These are phyloP conservation scores for Pyrocephalus nanus DNA, from an alignment of 2,797 vertebrate species.

Conservation along the genomic window DNA sequence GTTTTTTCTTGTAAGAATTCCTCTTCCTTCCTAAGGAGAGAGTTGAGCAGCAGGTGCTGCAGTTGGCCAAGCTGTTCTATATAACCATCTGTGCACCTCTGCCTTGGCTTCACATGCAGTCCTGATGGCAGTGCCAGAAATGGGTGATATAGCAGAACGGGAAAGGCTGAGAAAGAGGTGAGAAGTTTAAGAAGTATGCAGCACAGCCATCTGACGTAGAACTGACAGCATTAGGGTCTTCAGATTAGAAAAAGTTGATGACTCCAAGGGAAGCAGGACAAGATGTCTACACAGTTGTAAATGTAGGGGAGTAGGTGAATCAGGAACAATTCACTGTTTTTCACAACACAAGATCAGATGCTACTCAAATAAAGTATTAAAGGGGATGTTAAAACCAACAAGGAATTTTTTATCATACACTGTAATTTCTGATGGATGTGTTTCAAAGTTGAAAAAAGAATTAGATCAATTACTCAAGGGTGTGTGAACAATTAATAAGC, in stretches of 20 bases:
- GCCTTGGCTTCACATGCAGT: background rate
- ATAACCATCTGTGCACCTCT: background rate
- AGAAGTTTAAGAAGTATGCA: background rate
- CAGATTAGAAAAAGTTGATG: background rate
- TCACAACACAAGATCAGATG: background rate
- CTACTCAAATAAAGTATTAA: background rate
- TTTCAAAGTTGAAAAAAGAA: background rate
- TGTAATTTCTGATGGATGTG: background rate
- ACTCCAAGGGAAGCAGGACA: background rate
- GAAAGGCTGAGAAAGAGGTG: background rate
- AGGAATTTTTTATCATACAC: accelerated
- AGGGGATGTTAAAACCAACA: background rate
- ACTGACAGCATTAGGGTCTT: background rate
- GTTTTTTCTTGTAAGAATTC: background rate
- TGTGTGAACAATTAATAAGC: background rate
- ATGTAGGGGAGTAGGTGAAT: background rate
- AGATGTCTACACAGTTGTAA: no score
- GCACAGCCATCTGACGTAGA: background rate
- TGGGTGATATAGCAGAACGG: background rate
- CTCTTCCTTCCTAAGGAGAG: background rate
- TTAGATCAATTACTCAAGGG: accelerated
- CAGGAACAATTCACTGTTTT: background rate
- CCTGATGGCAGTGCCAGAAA: background rate
- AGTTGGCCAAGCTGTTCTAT: background rate
- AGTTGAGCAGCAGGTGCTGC: background rate